Evolutionary conservation across 1,140 invertebrate genomes (phyloP), one percentile per base, ranked within the genome.

Genomic region (Drosophila auraria): DNA sequence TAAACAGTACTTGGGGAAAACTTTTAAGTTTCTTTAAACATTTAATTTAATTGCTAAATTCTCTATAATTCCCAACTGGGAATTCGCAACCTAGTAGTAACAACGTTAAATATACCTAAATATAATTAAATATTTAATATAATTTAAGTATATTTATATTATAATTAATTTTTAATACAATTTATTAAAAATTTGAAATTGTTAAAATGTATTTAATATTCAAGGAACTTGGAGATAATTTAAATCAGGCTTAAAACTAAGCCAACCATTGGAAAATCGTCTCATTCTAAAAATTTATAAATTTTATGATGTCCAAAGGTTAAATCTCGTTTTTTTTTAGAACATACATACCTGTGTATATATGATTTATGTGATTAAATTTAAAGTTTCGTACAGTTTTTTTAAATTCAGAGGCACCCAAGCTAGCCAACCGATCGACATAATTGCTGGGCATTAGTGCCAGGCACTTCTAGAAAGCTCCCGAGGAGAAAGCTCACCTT

Each of bases 401-500:
- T 12, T n/a, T 7, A 5, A 12, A 25, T 27, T 42, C 23, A 20
- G 36, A 23, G 56, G 20, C 36, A 12, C 11, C 36, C 12, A 25
- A 11, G 15, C 5, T 12, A 58, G 14, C 15, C 15, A 54, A 36
- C 3, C 47, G 25, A 51, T 65, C 17, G 15, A 25, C 30, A 12
- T 51, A 36, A 23, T 50, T 54, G 25, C 15, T 45, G 15, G 20
- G 38, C 38, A 50, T 40, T 7, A 36, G 11, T 51, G 25, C 20
- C 30, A n/a, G 5, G 47, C 36, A 44, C 15, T 15, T 38, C 20
- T 44, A 12, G 12, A 63, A 63, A 66, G 64, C 66, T 66, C 3
- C 36, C 44, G 1, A 7, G 47, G 61, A 44, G 61, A 66, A 66
- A 66, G 62, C 61, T 69, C 38, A 15, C 66, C 38, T 30, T 15